Conservation (phyloP, 2,888 invertebrate species). For the Nebria brevicollis region DNA sequence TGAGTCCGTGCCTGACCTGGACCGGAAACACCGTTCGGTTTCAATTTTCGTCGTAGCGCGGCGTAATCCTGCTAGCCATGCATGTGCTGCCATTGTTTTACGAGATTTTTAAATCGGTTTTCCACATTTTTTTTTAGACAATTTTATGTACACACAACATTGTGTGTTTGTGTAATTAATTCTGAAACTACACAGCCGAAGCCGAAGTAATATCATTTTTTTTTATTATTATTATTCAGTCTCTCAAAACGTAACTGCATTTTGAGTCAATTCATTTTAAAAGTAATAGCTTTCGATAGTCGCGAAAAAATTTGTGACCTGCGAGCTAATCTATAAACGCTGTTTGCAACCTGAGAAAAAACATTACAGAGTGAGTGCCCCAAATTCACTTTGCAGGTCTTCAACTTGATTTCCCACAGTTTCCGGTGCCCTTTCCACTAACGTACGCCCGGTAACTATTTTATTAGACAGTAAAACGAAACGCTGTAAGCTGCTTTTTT, state of each 20-base stretch:
- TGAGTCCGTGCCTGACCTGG: not conserved
- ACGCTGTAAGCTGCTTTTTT: slow-evolving; percentile 15
- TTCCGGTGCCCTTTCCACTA: not conserved
- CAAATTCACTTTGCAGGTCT: not conserved
- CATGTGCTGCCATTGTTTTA: slow-evolving; percentile 1
- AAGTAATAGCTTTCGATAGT: not conserved
- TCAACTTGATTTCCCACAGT: not conserved
- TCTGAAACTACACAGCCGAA: slow-evolving; percentile 17
- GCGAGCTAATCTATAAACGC: not conserved
- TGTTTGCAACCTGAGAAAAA: not conserved
- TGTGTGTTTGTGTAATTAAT: slow-evolving; percentile 34
- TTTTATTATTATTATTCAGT: no score
- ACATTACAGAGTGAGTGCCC: not conserved
- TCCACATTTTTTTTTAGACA: slow-evolving; percentile 26
- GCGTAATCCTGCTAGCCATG: not conserved
- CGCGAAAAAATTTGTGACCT: not conserved
- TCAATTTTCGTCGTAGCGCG: slow-evolving; percentile 11
- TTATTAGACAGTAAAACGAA: slow-evolving; percentile 36
- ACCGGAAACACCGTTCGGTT: slow-evolving; percentile 5
- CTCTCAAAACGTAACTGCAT: no score
- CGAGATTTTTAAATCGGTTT: not conserved
- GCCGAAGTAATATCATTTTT: not conserved
- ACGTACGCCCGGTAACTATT: slow-evolving; percentile 18
- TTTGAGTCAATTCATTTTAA: no score
- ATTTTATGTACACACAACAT: slow-evolving; percentile 30